Percentiles rank a stretch among this genome's conserved stretches.
phyloP scores from a whole-genome alignment of 2,797 vertebrate genomes.

The Sebastes hubbsi region DNA sequence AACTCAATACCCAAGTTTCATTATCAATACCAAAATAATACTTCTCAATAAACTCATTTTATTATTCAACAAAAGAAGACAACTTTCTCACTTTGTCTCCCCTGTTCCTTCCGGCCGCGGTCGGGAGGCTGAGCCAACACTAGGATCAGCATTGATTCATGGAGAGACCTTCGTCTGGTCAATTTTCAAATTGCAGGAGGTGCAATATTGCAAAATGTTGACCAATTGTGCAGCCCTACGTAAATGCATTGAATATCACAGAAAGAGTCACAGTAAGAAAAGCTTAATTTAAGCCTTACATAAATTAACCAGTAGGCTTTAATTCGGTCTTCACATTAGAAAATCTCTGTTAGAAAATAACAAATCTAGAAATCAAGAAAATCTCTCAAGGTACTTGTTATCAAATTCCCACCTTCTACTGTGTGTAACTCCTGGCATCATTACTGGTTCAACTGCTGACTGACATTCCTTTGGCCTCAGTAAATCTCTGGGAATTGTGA shows the following conservation, averaged over 20 bases:
- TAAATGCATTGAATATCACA: background rate
- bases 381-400: background rate
- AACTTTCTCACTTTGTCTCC: background rate
- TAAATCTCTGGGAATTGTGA: constrained; percentile 35
- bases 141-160: too few relatives aligned
- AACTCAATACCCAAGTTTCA: background rate
- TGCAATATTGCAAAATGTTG: too few relatives aligned
- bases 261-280: background rate
- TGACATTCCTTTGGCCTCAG: constrained; percentile 50
- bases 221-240: background rate
- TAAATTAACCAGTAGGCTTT: background rate
- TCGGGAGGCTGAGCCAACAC: too few relatives aligned
- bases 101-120: too few relatives aligned
- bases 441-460: constrained; percentile 6
- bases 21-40: background rate
- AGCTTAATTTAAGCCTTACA: background rate
- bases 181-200: too few relatives aligned
- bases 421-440: background rate
- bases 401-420: background rate
- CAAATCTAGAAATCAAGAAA: background rate
- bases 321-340: background rate
- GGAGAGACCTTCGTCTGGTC: too few relatives aligned
- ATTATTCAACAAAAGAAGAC: background rate
- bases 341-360: background rate
- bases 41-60: background rate